A percentile compares a stretch with the other conserved stretches of the same genome.
Conservation (phyloP, 2,888 invertebrate species). For the Drosophila robusta region DNA sequence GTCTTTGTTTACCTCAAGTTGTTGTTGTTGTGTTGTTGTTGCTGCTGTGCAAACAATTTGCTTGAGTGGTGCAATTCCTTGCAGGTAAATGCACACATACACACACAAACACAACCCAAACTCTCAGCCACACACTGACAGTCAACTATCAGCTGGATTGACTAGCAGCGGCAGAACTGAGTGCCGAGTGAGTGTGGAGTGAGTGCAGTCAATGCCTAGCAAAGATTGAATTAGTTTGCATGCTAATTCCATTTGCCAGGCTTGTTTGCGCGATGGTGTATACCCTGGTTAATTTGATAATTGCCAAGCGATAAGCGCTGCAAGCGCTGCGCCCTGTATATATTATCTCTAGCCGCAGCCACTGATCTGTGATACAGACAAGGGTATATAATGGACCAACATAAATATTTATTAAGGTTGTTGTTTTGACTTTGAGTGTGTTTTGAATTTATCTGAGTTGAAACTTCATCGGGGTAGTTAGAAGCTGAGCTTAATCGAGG, state of each 20-base stretch:
- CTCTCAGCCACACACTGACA: neutral
- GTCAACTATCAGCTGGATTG: constrained; percentile 21
- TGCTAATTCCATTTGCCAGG: constrained; percentile 33
- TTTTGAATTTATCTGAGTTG: neutral
- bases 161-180: constrained; percentile 1
- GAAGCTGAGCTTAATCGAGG: neutral
- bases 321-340: constrained; percentile 12
- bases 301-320: constrained; percentile 38
- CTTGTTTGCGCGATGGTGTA: constrained; percentile 20
- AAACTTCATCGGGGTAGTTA: neutral
- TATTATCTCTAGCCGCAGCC: constrained; percentile 4
- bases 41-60: constrained; percentile 55
- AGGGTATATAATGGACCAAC: no score
- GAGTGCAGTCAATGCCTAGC: constrained; percentile 15
- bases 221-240: constrained; percentile 45
- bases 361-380: neutral
- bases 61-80: constrained; percentile 60
- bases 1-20: constrained; percentile 38
- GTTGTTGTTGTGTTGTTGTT: constrained; percentile 19
- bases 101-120: constrained; percentile 2
- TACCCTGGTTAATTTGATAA: constrained; percentile 39
- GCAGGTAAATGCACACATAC: constrained; percentile 49
- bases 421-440: neutral
- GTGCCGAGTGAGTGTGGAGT: neutral
- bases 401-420: constrained; percentile 5